Evolutionary conservation across 53 echinoderm and acorn worm species (phyloP).

Genomic region (Glandiceps talaboti): DNA sequence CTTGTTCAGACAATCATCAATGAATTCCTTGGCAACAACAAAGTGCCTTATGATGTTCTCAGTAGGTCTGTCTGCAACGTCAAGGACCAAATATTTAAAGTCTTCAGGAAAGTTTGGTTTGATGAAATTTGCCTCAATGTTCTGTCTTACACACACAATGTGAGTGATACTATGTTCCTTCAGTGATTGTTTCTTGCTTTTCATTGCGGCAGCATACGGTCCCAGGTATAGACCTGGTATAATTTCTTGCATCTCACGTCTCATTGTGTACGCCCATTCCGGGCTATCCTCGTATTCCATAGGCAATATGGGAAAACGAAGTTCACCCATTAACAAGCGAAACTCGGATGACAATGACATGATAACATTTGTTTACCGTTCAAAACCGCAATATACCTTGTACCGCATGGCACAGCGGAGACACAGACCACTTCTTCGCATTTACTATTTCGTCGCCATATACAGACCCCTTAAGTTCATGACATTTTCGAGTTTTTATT

Average conservation of each 20-base stretch:
- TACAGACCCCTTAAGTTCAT: too few species aligned
- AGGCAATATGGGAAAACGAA: neutral
- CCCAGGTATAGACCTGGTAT: conserved; percentile 72
- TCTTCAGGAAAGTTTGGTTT: conserved; percentile 89
- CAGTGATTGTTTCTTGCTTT: conserved; percentile 56
- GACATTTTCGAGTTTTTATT: too few species aligned
- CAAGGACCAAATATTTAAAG: conserved; percentile 78
- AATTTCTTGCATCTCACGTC: conserved; percentile 86
- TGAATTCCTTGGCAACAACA: conserved; percentile 78
- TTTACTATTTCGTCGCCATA: too few species aligned
- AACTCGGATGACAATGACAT: too few species aligned
- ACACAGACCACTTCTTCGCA: too few species aligned
- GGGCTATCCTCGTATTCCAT: neutral
- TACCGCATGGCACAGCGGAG: too few species aligned
- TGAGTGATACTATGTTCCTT: conserved; percentile 60
- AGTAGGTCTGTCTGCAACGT: conserved; percentile 55
- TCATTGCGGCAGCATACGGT: conserved; percentile 81
- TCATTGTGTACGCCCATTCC: conserved; percentile 53
- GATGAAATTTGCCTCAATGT: conserved; percentile 69
- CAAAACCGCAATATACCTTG: too few species aligned
- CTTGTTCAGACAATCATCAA: conserved; percentile 47
- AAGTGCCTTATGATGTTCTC: conserved; percentile 88
- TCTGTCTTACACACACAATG: conserved; percentile 68
- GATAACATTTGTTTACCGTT: too few species aligned
- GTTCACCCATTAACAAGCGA: neutral